Conservation (phyloP, 2,888 invertebrate genomes). For the Resseliella maxima region DNA sequence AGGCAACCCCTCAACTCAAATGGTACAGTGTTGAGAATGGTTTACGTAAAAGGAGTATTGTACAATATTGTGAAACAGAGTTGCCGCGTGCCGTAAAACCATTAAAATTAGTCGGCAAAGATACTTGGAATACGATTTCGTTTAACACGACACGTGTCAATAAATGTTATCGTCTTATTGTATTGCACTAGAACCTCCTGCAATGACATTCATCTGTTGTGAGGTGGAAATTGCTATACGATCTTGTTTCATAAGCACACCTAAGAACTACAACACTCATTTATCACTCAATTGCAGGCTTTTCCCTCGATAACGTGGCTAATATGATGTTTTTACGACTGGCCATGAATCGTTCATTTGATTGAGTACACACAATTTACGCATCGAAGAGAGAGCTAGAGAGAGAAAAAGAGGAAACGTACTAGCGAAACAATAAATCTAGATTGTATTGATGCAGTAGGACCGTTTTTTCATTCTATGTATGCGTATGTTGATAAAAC, state of each 20-base stretch:
- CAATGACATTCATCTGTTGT: constrained; percentile 22
- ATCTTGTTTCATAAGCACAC: not conserved
- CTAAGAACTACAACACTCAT: not conserved
- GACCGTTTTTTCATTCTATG: no score
- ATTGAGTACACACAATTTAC: constrained; percentile 13
- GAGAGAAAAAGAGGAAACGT: no score
- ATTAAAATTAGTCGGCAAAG: constrained; percentile 42
- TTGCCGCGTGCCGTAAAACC: constrained; percentile 56
- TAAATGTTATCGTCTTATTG: constrained; percentile 30
- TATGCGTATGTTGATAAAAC: constrained; percentile 20
- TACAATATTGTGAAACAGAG: constrained; percentile 47
- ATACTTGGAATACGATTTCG: constrained; percentile 3
- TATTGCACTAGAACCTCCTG: not conserved
- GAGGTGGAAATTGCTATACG: not conserved
- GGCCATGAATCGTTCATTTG: constrained; percentile 27
- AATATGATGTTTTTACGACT: constrained; percentile 44
- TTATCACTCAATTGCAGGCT: constrained; percentile 28
- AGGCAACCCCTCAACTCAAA: not conserved
- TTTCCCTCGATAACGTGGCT: constrained; percentile 26
- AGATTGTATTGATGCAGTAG: constrained; percentile 10
- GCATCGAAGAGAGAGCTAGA: not conserved
- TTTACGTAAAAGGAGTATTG: not conserved
- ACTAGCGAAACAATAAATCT: constrained; percentile 16
- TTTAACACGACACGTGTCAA: constrained; percentile 44
- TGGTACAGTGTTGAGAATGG: not conserved